Conservation (phyloP, 1,140 invertebrate genomes). For the Pogonognathellus flavescens region DNA sequence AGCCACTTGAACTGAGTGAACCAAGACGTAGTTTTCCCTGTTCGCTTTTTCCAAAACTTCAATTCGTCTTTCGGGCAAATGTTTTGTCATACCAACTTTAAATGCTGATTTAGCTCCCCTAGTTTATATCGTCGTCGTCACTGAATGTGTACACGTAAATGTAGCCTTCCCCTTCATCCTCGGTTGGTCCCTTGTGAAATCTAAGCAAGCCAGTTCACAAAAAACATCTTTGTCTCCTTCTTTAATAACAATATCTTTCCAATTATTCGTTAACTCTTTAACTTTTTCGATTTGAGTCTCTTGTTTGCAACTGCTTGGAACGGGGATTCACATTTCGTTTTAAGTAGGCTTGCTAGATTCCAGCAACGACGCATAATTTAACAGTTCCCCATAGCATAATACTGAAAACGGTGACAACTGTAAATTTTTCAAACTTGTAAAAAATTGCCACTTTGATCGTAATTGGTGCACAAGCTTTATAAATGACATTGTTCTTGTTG, state of each 20-base stretch:
- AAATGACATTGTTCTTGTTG: no score
- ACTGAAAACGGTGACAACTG: no score
- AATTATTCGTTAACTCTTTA: not conserved
- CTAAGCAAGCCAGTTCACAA: not conserved
- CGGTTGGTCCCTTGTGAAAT: not conserved
- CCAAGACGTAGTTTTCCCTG: not conserved
- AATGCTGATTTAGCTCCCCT: not conserved
- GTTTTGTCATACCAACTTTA: not conserved
- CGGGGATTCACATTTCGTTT: no score
- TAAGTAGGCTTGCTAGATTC: no score
- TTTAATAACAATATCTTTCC: not conserved
- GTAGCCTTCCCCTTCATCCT: not conserved
- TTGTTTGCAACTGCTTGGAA: not conserved
- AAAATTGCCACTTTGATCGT: no score
- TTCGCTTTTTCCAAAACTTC: not conserved
- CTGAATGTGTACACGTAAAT: not conserved
- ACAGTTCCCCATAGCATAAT: no score
- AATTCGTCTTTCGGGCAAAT: not conserved
- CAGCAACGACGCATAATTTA: no score
- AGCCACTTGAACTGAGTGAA: not conserved
- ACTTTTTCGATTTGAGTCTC: not conserved
- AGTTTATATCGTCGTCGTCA: not conserved
- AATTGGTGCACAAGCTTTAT: no score
- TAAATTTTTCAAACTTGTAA: no score
- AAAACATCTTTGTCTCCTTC: not conserved